These are phyloP conservation scores for Glyptemys insculpta DNA, from an alignment of 2,797 vertebrate species.

Conservation along the genomic window DNA sequence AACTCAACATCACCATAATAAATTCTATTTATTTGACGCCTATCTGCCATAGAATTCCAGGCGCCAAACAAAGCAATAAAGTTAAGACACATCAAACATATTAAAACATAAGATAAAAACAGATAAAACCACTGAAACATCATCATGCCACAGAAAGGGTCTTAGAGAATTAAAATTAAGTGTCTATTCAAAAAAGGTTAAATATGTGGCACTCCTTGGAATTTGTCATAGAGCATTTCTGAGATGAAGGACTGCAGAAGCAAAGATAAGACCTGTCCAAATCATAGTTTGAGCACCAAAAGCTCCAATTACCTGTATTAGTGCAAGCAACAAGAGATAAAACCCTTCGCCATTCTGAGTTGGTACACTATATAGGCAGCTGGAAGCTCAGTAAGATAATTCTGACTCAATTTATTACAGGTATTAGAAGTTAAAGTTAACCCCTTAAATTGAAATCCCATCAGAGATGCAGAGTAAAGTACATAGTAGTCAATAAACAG, in stretches of 20 bases:
- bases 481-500: background rate
- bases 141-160: conserved; percentile 5
- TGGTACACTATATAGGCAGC: background rate
- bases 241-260: conserved; percentile 23
- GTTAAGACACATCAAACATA: conserved; percentile 53
- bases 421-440: conserved; percentile 4
- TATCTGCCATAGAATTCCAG: conserved; percentile 36
- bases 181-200: background rate
- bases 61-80: conserved; percentile 31
- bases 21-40: conserved; percentile 54
- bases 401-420: background rate
- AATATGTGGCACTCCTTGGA: background rate
- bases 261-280: background rate
- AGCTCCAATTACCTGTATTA: background rate
- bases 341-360: background rate
- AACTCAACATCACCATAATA: conserved; percentile 35
- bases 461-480: background rate
- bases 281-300: background rate
- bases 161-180: conserved; percentile 27
- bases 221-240: background rate
- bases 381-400: background rate
- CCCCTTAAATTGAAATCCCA: background rate
- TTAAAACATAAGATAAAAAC: conserved; percentile 60
- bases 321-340: too few species aligned
- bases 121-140: conserved; percentile 44